A percentile compares a stretch with the other conserved stretches of the same genome.
These are phyloP conservation scores for Bombylius major DNA, from an alignment of 2,888 invertebrate genomes.

Conservation along the genomic window DNA sequence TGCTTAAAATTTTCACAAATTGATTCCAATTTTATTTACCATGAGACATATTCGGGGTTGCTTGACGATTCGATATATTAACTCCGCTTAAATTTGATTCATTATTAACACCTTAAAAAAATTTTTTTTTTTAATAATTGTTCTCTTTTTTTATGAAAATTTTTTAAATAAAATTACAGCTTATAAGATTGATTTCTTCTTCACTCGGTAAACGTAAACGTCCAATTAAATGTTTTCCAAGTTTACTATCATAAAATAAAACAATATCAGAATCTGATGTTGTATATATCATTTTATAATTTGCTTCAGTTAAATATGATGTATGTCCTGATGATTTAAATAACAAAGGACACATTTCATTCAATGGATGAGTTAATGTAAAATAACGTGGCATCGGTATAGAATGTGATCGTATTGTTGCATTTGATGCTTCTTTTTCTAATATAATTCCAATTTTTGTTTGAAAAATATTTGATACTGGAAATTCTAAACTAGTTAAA, in stretches of 20 bases:
- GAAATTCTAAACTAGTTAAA: slow-evolving; percentile 62
- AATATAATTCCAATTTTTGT: slow-evolving; percentile 76
- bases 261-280: slow-evolving; percentile 67
- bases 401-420: slow-evolving; percentile 27
- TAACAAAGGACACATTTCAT: slow-evolving; percentile 78
- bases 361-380: slow-evolving; percentile 77
- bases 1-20: too few species aligned
- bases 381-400: slow-evolving; percentile 64
- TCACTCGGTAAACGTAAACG: slow-evolving; percentile 59
- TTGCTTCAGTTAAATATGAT: slow-evolving; percentile 50
- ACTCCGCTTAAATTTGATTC: slow-evolving; percentile 3
- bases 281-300: slow-evolving; percentile 57
- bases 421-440: slow-evolving; percentile 49
- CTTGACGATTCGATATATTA: slow-evolving; percentile 12
- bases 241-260: slow-evolving; percentile 63
- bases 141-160: background rate
- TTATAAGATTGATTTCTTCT: slow-evolving; percentile 55
- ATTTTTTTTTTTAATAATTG: background rate
- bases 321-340: slow-evolving; percentile 50
- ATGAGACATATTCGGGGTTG: slow-evolving; percentile 22
- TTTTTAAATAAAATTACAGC: slow-evolving; percentile 31
- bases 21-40: slow-evolving; percentile 16
- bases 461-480: slow-evolving; percentile 71
- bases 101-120: slow-evolving; percentile 5
- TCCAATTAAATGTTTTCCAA: slow-evolving; percentile 71